Evolutionary conservation across 1,140 invertebrate species (phyloP).

Genomic region (Pantala flavescens): DNA sequence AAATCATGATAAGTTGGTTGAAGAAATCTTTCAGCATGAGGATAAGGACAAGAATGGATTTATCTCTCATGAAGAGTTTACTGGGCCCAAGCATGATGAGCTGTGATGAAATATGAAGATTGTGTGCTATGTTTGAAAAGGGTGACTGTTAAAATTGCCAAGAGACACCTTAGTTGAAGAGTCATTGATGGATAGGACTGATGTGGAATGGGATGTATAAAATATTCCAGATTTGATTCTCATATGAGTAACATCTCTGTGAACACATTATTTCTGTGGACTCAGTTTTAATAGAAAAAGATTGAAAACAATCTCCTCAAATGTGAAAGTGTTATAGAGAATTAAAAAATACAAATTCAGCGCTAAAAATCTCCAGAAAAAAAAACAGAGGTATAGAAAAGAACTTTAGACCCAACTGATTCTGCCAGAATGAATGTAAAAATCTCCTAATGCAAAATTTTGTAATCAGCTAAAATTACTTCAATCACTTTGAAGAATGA

Average conservation of each 20-base stretch:
- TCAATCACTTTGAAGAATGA: too few species aligned
- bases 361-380: too few species aligned
- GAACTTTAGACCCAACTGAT: too few species aligned
- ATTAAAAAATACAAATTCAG: too few species aligned
- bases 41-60: slow-evolving; percentile 91
- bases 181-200: too few species aligned
- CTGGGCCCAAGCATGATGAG: slow-evolving; percentile 93
- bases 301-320: too few species aligned
- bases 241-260: neutral
- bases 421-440: too few species aligned
- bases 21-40: slow-evolving; percentile 95
- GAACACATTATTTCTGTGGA: neutral
- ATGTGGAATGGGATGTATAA: too few species aligned
- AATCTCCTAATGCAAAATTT: too few species aligned
- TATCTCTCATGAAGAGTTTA: slow-evolving; percentile 93
- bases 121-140: neutral
- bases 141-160: neutral
- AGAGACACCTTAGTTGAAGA: neutral
- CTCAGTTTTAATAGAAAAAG: neutral
- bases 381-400: too few species aligned
- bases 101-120: slow-evolving; percentile 47
- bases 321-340: too few species aligned
- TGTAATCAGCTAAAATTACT: too few species aligned
- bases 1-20: slow-evolving; percentile 85
- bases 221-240: neutral